These are phyloP conservation scores for Agrochola litura DNA, from an alignment of 2,888 invertebrate genomes.

Conservation along the genomic window DNA sequence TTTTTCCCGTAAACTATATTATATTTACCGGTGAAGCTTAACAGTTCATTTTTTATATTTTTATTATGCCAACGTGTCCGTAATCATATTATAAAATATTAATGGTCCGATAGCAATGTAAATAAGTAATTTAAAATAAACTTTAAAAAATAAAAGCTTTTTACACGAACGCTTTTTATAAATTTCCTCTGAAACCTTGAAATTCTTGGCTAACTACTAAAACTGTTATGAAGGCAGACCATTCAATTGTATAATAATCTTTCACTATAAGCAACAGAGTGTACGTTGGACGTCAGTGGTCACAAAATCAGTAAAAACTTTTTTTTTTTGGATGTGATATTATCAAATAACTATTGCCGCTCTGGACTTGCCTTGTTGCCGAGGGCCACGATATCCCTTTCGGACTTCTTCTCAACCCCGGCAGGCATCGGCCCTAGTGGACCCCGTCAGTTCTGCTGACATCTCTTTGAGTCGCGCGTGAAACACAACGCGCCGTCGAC, in stretches of 20 bases:
- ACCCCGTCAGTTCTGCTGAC: no score
- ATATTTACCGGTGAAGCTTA: conserved; percentile 1
- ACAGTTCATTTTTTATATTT: conserved; percentile 9
- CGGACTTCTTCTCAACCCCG: no score
- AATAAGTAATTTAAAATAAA: background rate
- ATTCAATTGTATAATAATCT: background rate
- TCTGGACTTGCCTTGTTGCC: no score
- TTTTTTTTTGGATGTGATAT: no score
- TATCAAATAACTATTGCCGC: no score
- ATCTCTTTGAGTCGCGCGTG: no score
- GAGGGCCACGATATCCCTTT: no score
- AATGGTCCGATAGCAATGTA: background rate
- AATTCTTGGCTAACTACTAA: background rate
- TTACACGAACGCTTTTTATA: background rate
- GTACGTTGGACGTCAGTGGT: no score
- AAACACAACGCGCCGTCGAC: no score
- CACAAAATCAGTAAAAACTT: no score
- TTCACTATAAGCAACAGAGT: background rate
- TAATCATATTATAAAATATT: conserved; percentile 1
- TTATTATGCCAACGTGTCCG: background rate
- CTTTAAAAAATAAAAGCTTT: background rate
- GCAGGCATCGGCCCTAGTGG: no score
- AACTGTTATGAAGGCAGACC: background rate
- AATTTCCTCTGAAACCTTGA: background rate
- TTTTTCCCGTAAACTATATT: conserved; percentile 31